A percentile compares a stretch with the other conserved stretches of the same genome.
These are phyloP conservation scores for Limulus polyphemus DNA, from an alignment of 2,888 invertebrate species.

Conservation along the genomic window DNA sequence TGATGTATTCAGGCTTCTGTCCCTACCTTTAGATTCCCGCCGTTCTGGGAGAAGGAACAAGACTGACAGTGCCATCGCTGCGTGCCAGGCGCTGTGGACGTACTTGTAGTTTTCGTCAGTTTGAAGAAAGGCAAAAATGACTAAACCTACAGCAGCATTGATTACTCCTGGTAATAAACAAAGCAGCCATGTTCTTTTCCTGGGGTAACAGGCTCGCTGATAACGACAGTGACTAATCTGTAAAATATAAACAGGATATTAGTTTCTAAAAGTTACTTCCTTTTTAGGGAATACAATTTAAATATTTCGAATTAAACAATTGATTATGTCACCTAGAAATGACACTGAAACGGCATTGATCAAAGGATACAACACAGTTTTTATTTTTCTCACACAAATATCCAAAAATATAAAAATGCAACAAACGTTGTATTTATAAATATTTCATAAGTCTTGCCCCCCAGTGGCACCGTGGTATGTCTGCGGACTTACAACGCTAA, in stretches of 20 bases:
- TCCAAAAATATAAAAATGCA: no score
- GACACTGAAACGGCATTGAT: no score
- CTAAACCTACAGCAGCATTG: constrained; percentile 56
- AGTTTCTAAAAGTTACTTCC: no score
- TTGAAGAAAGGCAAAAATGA: constrained; percentile 72
- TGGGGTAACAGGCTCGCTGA: constrained; percentile 34
- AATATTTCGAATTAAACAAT: no score
- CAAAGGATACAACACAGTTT: no score
- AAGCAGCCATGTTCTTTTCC: constrained; percentile 33
- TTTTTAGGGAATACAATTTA: no score
- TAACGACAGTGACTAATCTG: constrained; percentile 34
- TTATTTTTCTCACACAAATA: no score
- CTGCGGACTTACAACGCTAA: no score
- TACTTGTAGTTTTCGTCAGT: constrained; percentile 77
- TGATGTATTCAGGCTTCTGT: constrained; percentile 13
- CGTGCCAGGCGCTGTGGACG: constrained; percentile 80
- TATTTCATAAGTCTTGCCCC: no score
- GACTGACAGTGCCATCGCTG: constrained; percentile 66
- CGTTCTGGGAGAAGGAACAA: constrained; percentile 56
- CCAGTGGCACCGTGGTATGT: no score
- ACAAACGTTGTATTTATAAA: no score
- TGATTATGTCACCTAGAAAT: no score
- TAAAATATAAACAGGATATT: constrained; percentile 10
- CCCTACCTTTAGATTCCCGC: constrained; percentile 12
- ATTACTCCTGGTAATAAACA: constrained; percentile 47